Conservation (phyloP, 2,888 invertebrate genomes). For the Thymelicus acteon region DNA sequence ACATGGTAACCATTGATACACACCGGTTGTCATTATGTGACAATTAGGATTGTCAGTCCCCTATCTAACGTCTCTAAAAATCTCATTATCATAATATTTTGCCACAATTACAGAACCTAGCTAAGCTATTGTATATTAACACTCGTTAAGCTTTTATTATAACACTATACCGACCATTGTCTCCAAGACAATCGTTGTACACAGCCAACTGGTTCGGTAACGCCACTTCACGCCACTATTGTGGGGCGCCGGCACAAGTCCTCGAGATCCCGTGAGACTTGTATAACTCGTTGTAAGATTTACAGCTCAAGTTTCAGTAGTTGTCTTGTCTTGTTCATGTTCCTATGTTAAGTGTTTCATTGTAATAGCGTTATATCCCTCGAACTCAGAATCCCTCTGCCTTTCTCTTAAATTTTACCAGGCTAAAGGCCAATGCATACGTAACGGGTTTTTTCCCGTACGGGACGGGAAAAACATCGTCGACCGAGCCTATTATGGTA, state of each 20-base stretch:
- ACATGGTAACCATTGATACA: no score
- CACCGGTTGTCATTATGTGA: no score
- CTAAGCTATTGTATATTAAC: background rate
- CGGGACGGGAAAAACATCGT: no score
- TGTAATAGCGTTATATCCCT: background rate
- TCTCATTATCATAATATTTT: no score
- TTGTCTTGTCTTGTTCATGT: background rate
- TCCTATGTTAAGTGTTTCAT: background rate
- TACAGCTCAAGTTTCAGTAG: background rate
- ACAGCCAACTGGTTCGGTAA: constrained; percentile 9
- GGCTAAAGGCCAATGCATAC: no score
- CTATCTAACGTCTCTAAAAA: no score
- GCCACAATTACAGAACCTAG: no score
- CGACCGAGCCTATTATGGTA: no score
- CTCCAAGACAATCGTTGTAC: constrained; percentile 3
- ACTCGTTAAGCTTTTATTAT: background rate
- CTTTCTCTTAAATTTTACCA: no score
- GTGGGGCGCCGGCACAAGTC: background rate
- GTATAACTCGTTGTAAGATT: constrained; percentile 4
- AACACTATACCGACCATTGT: background rate
- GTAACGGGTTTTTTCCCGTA: no score
- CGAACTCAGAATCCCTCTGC: no score
- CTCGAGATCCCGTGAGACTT: background rate
- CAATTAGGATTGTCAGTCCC: no score
- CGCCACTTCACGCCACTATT: constrained; percentile 7